Conservation (phyloP, 2,113 vertebrate species). For the Crypturellus undulatus region DNA sequence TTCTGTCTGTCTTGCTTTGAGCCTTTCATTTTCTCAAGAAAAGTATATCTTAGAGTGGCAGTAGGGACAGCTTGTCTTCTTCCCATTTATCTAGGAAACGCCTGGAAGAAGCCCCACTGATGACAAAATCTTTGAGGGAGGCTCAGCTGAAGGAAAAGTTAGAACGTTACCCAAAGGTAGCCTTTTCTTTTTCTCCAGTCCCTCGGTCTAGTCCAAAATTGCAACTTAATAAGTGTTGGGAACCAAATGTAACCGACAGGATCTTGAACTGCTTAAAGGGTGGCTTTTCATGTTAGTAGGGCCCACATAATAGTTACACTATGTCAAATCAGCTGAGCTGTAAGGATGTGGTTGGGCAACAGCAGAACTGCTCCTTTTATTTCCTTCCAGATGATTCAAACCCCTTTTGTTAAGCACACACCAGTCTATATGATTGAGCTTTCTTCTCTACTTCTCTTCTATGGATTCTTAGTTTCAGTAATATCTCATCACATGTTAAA, state of each 20-base stretch:
- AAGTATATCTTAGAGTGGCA: not conserved
- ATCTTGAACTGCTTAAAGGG: not conserved
- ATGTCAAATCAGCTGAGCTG: not conserved
- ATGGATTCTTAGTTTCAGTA: not conserved
- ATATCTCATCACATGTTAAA: not conserved
- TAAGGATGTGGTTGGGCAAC: not conserved
- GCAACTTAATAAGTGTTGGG: not conserved
- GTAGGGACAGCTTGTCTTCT: not conserved
- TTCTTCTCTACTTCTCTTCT: not conserved
- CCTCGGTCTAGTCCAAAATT: not conserved
- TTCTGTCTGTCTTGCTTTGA: not conserved
- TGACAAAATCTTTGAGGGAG: slow-evolving; percentile 87
- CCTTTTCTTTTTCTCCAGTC: not conserved
- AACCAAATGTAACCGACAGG: not conserved
- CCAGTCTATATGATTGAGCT: not conserved
- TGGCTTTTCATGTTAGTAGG: not conserved
- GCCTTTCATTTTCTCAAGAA: not conserved
- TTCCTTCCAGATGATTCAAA: not conserved
- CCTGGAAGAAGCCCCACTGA: slow-evolving; percentile 91
- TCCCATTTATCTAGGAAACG: slow-evolving; percentile 76
- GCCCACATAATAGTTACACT: not conserved
- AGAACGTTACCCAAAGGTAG: slow-evolving; percentile 91
- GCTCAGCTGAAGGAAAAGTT: slow-evolving; percentile 89
- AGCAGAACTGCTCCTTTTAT: not conserved
- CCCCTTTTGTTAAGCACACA: not conserved